A percentile compares a stretch with the other conserved stretches of the same genome.
Evolutionary conservation across 2,888 invertebrate species (phyloP).

Genomic region (Aleiodes alternator): DNA sequence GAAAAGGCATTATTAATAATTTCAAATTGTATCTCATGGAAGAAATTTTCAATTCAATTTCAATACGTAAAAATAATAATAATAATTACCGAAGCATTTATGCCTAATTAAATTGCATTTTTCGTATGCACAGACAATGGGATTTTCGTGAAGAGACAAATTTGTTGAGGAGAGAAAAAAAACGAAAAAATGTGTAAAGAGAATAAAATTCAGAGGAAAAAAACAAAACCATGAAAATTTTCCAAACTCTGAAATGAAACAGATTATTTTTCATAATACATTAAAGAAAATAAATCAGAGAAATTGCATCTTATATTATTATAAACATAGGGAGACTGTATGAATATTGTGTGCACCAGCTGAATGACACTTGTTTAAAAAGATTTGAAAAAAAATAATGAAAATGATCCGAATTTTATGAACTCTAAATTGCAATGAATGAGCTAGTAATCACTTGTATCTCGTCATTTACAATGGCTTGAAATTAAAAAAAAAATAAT

Average conservation of each 20-base stretch:
- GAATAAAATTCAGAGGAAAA: constrained; percentile 4
- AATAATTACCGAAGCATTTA: not conserved
- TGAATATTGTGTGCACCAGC: constrained; percentile 4
- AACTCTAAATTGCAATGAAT: not conserved
- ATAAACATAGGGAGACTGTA: constrained; percentile 25
- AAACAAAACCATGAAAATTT: constrained; percentile 5
- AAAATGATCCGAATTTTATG: not conserved
- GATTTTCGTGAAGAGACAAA: not conserved
- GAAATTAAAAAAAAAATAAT: not conserved
- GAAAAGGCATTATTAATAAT: constrained; percentile 27
- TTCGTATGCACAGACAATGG: constrained; percentile 22
- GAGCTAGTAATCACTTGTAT: not conserved
- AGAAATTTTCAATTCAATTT: constrained; percentile 15
- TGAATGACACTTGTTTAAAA: constrained; percentile 5
- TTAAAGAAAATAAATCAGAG: constrained; percentile 11
- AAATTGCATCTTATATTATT: constrained; percentile 28
- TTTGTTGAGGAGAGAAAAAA: constrained; percentile 3
- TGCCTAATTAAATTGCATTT: constrained; percentile 25
- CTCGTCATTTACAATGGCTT: not conserved
- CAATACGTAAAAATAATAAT: constrained; percentile 8
- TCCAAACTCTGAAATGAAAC: constrained; percentile 17
- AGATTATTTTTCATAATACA: constrained; percentile 33
- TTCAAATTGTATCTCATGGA: constrained; percentile 12
- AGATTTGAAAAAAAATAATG: no score
- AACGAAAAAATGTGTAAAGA: constrained; percentile 3